Evolutionary conservation across 2,797 vertebrate genomes (phyloP).

Genomic region (Antennarius maculatus): DNA sequence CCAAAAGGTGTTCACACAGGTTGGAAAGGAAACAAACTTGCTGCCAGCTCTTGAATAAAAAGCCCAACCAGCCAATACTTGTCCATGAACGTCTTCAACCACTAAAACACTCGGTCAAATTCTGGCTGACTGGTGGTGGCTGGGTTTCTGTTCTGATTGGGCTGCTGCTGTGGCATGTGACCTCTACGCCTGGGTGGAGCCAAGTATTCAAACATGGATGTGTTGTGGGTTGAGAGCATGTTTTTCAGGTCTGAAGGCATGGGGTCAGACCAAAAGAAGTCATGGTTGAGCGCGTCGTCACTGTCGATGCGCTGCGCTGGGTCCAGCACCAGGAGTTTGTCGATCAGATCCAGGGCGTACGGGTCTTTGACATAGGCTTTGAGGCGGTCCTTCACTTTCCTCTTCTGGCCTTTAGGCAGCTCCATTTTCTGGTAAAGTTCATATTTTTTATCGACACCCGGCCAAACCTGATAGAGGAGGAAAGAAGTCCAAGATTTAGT

Average conservation of each 20-base stretch:
- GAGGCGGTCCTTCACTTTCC: slow-evolving; percentile 96
- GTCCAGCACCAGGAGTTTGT: slow-evolving; percentile 94
- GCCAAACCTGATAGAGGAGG: slow-evolving; percentile 87
- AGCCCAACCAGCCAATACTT: background rate
- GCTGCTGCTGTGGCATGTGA: slow-evolving; percentile 94
- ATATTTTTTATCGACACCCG: slow-evolving; percentile 92
- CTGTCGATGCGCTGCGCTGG: slow-evolving; percentile 93
- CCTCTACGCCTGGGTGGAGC: slow-evolving; percentile 91
- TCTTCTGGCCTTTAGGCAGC: slow-evolving; percentile 95
- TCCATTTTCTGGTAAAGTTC: slow-evolving; percentile 98
- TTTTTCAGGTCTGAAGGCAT: slow-evolving; percentile 98
- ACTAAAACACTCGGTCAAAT: slow-evolving; percentile 92
- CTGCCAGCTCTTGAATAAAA: background rate
- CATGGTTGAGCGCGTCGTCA: slow-evolving; percentile 94
- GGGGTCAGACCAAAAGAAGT: slow-evolving; percentile 99
- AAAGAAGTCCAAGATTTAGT: background rate
- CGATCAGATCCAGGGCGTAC: slow-evolving; percentile 93
- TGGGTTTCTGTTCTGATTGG: slow-evolving; percentile 94
- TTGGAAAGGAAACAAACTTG: background rate
- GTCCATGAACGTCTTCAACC: background rate
- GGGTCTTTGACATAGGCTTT: slow-evolving; percentile 97
- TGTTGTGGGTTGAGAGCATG: slow-evolving; percentile 98
- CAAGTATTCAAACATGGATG: slow-evolving; percentile 98
- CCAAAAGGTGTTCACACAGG: background rate
- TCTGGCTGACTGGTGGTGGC: slow-evolving; percentile 94